These are phyloP conservation scores for Eupristina koningsbergeri DNA, from an alignment of 1,140 invertebrate genomes.

Conservation along the genomic window DNA sequence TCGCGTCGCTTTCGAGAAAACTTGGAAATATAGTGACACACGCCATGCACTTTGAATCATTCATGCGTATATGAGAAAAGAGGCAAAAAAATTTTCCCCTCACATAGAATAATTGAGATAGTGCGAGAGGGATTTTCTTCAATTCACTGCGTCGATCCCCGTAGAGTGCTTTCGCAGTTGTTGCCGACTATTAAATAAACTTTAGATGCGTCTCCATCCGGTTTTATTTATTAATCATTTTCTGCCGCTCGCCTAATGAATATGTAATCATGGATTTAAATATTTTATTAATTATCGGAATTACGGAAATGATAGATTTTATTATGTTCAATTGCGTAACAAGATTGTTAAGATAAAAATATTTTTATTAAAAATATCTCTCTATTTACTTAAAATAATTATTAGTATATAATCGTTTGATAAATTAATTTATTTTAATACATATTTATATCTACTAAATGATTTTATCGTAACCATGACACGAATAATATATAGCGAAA, in stretches of 20 bases:
- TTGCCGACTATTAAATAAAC: neutral
- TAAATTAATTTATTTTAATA: neutral
- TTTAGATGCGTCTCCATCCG: neutral
- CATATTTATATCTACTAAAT: too few species aligned
- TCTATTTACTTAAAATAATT: neutral
- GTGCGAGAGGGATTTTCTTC: neutral
- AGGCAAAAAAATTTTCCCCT: conserved; percentile 7
- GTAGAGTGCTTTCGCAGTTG: neutral
- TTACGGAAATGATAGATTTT: conserved; percentile 22
- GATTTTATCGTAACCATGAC: too few species aligned
- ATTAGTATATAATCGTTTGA: neutral
- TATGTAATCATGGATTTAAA: neutral
- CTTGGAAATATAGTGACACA: neutral
- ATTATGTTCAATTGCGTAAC: conserved; percentile 16
- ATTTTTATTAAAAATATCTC: neutral
- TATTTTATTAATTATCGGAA: conserved; percentile 18
- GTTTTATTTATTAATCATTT: conserved; percentile 24
- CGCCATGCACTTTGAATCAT: neutral
- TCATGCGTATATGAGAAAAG: neutral
- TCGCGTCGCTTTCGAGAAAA: conserved; percentile 13
- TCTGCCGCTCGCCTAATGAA: conserved; percentile 34
- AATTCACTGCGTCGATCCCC: neutral
- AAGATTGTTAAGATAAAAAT: conserved; percentile 26
- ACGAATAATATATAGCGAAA: too few species aligned
- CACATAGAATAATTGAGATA: conserved; percentile 24